phyloP scores from a whole-genome alignment of 2,113 vertebrate genomes.

The Tenrec ecaudatus region DNA sequence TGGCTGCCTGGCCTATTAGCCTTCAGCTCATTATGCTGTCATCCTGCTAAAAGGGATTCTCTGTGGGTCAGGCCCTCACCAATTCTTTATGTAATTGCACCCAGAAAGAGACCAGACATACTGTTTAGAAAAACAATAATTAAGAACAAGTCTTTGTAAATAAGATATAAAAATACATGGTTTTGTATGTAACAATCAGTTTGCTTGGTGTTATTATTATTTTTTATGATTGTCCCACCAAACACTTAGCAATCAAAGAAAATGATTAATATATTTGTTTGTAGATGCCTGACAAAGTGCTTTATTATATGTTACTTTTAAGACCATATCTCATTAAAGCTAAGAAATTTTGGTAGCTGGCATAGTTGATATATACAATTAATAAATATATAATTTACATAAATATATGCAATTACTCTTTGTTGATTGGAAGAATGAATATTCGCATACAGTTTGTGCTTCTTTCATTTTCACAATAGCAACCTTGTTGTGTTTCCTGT shows the following conservation, averaged over 20 bases:
- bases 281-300: neutral
- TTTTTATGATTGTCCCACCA: neutral
- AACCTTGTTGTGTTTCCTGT: neutral
- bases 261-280: neutral
- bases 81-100: slow-evolving; percentile 33
- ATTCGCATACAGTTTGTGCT: neutral
- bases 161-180: neutral
- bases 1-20: neutral
- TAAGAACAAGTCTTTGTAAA: neutral
- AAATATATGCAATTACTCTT: slow-evolving; percentile 14
- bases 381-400: neutral
- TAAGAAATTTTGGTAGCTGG: neutral
- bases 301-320: slow-evolving; percentile 35
- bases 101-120: slow-evolving; percentile 28
- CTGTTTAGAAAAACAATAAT: neutral
- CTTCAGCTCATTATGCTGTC: slow-evolving; percentile 7
- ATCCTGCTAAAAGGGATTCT: slow-evolving; percentile 22
- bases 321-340: neutral
- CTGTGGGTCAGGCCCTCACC: neutral
- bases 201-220: neutral
- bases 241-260: neutral
- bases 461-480: neutral
- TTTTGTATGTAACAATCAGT: neutral
- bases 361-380: neutral
- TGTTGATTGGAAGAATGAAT: neutral